Percentiles rank a stretch among this genome's conserved stretches.
Evolutionary conservation across 1,140 invertebrate genomes (phyloP).

Genomic region (Apolygus lucorum): DNA sequence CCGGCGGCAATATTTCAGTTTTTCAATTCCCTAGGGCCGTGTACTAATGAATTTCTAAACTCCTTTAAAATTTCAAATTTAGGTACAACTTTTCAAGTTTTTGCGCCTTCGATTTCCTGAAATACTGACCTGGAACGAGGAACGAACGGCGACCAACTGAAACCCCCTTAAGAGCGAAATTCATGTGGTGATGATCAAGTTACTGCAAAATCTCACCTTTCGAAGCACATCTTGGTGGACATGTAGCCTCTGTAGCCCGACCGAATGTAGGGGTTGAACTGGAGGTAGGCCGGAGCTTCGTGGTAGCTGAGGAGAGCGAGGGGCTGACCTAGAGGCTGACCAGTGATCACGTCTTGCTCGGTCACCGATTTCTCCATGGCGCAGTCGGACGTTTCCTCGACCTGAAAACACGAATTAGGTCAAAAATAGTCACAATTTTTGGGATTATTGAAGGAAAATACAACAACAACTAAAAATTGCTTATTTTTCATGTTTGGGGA

Average conservation of each 20-base stretch:
- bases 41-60: no score
- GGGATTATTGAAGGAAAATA: background rate
- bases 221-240: constrained; percentile 70
- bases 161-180: no score
- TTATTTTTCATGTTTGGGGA: background rate
- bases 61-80: no score
- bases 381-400: background rate
- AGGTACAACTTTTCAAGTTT: no score
- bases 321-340: constrained; percentile 18
- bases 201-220: constrained; percentile 57
- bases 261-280: constrained; percentile 73
- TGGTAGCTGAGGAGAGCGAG: constrained; percentile 41
- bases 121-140: no score
- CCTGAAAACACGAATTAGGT: no score
- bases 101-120: no score
- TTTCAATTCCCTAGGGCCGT: no score
- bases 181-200: no score
- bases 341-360: constrained; percentile 23
- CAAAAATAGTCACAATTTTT: background rate
- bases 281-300: constrained; percentile 70
- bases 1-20: no score
- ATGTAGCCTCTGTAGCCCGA: constrained; percentile 65
- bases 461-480: background rate
- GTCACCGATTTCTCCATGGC: constrained; percentile 1
- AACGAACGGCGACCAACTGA: no score